phyloP scores from a whole-genome alignment of 1,140 invertebrate species.

The Nephotettix cincticeps region DNA sequence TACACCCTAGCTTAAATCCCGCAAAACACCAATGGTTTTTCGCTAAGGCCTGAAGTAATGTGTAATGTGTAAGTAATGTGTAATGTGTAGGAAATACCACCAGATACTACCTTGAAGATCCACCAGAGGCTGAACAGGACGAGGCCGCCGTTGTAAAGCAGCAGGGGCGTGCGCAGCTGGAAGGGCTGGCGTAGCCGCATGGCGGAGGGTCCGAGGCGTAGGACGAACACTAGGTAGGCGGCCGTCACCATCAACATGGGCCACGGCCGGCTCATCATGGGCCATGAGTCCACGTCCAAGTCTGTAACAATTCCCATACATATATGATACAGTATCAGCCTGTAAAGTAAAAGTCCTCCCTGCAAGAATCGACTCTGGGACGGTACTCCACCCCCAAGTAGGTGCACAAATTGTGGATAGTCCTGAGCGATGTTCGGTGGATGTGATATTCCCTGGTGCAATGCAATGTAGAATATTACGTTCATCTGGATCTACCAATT shows the following conservation, averaged over 20 bases:
- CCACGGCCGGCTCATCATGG: slow-evolving; percentile 65
- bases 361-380: no score
- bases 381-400: no score
- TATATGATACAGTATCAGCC: no score
- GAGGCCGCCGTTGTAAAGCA: slow-evolving; percentile 61
- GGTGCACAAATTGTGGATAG: no score
- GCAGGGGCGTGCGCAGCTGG: slow-evolving; percentile 54
- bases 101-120: slow-evolving; percentile 53
- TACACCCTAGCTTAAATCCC: no score
- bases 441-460: no score
- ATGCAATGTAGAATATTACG: no score
- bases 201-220: slow-evolving; percentile 51
- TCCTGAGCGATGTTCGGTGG: no score
- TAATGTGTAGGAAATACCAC: background rate
- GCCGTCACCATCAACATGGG: slow-evolving; percentile 55
- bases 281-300: slow-evolving; percentile 63
- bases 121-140: slow-evolving; percentile 62
- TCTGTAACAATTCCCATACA: no score
- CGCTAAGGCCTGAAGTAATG: background rate
- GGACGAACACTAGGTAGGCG: slow-evolving; percentile 51
- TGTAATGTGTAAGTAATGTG: background rate
- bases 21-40: no score
- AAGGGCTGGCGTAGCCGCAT: slow-evolving; percentile 62
- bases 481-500: no score
- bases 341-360: no score